Percentiles rank a stretch among this genome's conserved stretches.
phyloP scores from a whole-genome alignment of 2,888 invertebrate species.

The Apamea crenata region DNA sequence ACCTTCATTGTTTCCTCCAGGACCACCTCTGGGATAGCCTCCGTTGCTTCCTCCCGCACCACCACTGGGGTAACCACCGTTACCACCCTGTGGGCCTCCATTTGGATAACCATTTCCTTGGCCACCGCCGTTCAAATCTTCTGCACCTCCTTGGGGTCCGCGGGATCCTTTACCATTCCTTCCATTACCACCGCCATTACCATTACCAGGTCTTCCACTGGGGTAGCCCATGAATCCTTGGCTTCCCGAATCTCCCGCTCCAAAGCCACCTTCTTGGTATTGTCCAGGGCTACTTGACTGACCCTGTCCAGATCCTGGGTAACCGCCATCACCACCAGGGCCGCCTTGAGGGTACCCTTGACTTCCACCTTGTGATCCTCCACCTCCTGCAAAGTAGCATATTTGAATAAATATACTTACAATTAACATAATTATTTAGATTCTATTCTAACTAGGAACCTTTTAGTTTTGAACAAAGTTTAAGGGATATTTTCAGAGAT shows the following conservation, averaged over 20 bases:
- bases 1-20: conserved; percentile 42
- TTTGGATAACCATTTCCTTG: conserved; percentile 55
- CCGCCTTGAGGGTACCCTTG: conserved; percentile 75
- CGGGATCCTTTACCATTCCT: conserved; percentile 31
- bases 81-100: conserved; percentile 57
- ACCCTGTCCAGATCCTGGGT: conserved; percentile 67
- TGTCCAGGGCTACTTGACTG: conserved; percentile 58
- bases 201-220: conserved; percentile 70
- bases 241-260: conserved; percentile 56
- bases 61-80: conserved; percentile 62
- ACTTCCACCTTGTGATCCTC: conserved; percentile 68
- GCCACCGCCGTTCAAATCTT: conserved; percentile 52
- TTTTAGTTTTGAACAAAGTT: neutral
- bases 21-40: conserved; percentile 50
- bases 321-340: conserved; percentile 67
- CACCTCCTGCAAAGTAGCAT: conserved; percentile 49
- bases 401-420: neutral
- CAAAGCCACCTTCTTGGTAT: conserved; percentile 69
- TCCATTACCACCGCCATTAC: conserved; percentile 63
- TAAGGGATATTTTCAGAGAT: neutral
- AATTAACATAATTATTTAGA: neutral
- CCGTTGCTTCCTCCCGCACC: conserved; percentile 55
- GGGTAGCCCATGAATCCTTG: conserved; percentile 69
- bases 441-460: neutral
- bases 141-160: conserved; percentile 42